These are phyloP conservation scores for Drosophila paracracens DNA, from an alignment of 2,888 invertebrate species.

Conservation along the genomic window DNA sequence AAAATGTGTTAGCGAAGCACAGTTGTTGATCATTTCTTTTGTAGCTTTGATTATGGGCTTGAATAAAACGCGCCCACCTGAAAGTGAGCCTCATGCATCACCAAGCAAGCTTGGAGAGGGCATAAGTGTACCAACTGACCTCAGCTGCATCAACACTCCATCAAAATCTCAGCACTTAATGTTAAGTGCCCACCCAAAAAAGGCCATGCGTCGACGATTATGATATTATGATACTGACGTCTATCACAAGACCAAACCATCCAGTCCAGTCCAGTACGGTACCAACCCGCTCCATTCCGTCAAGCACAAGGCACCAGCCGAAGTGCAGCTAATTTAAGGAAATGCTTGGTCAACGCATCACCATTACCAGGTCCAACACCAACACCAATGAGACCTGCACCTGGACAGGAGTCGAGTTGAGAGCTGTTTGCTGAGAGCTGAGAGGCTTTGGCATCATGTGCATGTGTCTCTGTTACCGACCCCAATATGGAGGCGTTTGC, in stretches of 20 bases:
- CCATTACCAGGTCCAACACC: conserved; percentile 5
- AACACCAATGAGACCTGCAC: conserved; percentile 11
- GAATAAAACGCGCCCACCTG: conserved; percentile 65
- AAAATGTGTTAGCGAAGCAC: conserved; percentile 21
- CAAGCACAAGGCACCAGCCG: conserved; percentile 61
- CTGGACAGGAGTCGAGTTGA: conserved; percentile 10
- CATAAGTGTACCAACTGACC: conserved; percentile 69
- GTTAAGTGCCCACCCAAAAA: conserved; percentile 72
- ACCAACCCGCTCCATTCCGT: conserved; percentile 4
- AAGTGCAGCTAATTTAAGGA: conserved; percentile 80
- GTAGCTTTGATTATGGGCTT: conserved; percentile 54
- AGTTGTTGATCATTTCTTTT: conserved; percentile 39
- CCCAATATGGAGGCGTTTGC: conserved; percentile 79
- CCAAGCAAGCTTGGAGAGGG: conserved; percentile 50
- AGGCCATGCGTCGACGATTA: conserved; percentile 57
- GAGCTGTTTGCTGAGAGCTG: conserved; percentile 2
- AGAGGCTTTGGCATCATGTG: conserved; percentile 30
- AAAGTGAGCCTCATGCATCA: conserved; percentile 63
- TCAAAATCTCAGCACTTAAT: conserved; percentile 74
- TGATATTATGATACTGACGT: conserved; percentile 30
- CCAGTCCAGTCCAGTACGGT: conserved; percentile 5
- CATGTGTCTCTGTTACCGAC: conserved; percentile 49
- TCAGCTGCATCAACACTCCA: conserved; percentile 70
- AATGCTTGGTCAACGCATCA: conserved; percentile 65
- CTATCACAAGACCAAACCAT: conserved; percentile 37